Evolutionary conservation across 2,113 vertebrate species (phyloP).

Genomic region (Stomatorhinus ivindoensis): DNA sequence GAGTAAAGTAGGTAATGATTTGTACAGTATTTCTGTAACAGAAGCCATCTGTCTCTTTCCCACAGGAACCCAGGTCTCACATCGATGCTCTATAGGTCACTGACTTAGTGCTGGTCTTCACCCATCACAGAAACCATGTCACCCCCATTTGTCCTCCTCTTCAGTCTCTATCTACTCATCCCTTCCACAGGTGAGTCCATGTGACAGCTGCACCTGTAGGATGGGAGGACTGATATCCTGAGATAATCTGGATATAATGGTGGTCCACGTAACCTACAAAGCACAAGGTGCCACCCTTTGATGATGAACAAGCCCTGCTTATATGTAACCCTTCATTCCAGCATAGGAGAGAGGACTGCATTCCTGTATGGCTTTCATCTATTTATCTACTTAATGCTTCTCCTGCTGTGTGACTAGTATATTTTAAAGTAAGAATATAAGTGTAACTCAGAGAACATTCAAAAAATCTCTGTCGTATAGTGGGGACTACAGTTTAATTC

Average conservation of each 20-base stretch:
- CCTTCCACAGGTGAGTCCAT: conserved; percentile 7
- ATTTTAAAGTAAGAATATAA: neutral
- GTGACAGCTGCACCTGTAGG: neutral
- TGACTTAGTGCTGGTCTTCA: neutral
- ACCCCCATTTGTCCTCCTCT: neutral
- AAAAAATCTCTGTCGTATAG: neutral
- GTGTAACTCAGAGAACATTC: neutral
- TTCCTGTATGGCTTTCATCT: neutral
- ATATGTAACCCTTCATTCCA: neutral
- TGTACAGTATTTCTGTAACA: neutral
- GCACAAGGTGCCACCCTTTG: neutral
- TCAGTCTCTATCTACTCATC: neutral
- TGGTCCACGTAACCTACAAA: neutral
- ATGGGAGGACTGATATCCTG: neutral
- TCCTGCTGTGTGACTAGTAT: neutral
- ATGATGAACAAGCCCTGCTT: neutral
- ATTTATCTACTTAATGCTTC: neutral
- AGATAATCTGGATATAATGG: neutral
- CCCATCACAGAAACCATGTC: conserved; percentile 3
- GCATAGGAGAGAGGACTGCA: neutral
- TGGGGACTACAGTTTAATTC: neutral
- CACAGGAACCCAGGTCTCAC: neutral
- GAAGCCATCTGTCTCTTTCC: neutral
- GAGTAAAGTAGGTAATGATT: neutral
- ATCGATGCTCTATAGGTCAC: neutral